A percentile compares a stretch with the other conserved stretches of the same genome.
These are phyloP conservation scores for Sylvietta virens DNA, from an alignment of 2,113 vertebrate genomes.

Conservation along the genomic window DNA sequence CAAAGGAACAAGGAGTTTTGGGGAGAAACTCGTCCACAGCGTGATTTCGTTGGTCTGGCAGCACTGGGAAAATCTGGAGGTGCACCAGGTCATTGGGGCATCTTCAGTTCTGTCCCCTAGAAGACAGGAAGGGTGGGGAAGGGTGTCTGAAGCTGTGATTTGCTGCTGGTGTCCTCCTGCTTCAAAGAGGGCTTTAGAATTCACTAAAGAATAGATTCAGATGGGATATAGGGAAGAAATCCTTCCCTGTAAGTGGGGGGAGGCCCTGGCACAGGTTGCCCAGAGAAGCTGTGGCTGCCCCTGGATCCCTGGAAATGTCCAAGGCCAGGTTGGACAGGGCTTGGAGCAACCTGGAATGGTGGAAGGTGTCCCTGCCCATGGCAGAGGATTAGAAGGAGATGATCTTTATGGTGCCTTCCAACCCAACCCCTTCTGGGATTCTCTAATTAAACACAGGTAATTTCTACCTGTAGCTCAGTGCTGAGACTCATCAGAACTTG, in stretches of 20 bases:
- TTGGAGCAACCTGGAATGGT: not conserved
- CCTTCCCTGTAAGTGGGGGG: not conserved
- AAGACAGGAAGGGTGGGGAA: not conserved
- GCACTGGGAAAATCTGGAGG: not conserved
- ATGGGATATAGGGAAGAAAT: not conserved
- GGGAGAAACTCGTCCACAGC: not conserved
- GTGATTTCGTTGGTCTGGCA: rapidly evolving
- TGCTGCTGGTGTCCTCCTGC: not conserved
- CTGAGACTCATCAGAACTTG: too few relatives aligned
- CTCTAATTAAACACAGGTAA: not conserved
- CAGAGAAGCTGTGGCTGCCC: not conserved
- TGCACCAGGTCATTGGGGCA: not conserved
- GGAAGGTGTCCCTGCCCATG: not conserved
- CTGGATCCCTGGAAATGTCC: not conserved
- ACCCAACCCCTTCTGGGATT: not conserved
- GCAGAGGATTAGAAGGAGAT: not conserved
- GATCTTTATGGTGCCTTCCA: not conserved
- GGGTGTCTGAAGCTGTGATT: not conserved
- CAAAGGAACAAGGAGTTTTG: not conserved
- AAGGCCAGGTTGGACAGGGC: rapidly evolving
- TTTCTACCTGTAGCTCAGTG: not conserved
- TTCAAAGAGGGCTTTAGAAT: not conserved
- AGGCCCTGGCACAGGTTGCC: not conserved
- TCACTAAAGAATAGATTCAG: not conserved
- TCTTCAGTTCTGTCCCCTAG: rapidly evolving